These are phyloP conservation scores for Euplagia quadripunctaria DNA, from an alignment of 2,888 invertebrate genomes.

Conservation along the genomic window DNA sequence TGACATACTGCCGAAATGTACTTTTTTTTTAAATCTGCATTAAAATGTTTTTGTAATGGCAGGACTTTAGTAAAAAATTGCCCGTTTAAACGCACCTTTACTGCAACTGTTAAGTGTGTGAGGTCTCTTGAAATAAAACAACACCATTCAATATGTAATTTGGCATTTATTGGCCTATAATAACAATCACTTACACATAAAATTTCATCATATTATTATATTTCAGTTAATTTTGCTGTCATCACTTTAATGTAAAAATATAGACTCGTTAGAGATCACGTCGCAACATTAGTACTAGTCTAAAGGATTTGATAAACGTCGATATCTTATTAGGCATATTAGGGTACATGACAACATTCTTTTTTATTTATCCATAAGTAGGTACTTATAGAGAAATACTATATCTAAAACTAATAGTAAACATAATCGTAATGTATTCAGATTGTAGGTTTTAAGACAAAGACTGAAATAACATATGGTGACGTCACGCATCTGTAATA, in stretches of 20 bases:
- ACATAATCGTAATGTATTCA: not conserved
- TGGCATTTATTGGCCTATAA: constrained; percentile 61
- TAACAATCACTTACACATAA: constrained; percentile 50
- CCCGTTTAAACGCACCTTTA: too few relatives aligned
- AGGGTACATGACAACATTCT: constrained; percentile 1
- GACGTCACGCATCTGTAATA: not conserved
- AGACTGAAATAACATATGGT: too few relatives aligned
- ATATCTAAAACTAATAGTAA: not conserved
- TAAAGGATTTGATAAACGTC: not conserved
- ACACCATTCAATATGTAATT: constrained; percentile 57
- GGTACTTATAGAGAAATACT: not conserved
- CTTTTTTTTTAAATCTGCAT: too few relatives aligned
- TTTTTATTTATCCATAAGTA: not conserved
- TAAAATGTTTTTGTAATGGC: too few relatives aligned
- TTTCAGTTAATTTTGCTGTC: constrained; percentile 5
- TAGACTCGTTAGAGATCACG: constrained; percentile 14
- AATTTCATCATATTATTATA: constrained; percentile 15
- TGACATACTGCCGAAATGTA: too few relatives aligned
- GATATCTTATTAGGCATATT: not conserved
- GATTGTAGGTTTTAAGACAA: not conserved
- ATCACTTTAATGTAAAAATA: constrained; percentile 13
- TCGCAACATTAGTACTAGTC: not conserved
- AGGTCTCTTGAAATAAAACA: constrained; percentile 23
- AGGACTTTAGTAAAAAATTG: too few relatives aligned
- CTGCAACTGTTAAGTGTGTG: too few relatives aligned